Evolutionary conservation across 1,140 invertebrate species (phyloP).

Genomic region (Probaryconus sp.): DNA sequence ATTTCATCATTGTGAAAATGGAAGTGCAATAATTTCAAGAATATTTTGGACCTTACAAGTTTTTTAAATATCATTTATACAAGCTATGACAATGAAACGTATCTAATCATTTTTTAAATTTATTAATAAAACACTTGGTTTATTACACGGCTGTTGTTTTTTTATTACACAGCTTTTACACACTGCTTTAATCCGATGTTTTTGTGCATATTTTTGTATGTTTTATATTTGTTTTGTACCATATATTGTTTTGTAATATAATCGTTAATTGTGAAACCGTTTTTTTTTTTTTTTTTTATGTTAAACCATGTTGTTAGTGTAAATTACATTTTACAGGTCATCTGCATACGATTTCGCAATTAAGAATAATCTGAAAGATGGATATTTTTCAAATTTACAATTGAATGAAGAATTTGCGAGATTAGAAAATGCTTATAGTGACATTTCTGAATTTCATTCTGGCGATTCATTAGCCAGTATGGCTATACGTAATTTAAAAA

Average conservation of each 20-base stretch:
- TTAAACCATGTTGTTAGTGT: conserved; percentile 74
- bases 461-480: conserved; percentile 81
- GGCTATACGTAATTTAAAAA: conserved; percentile 82
- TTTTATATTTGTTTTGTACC: background rate
- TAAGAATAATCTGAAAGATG: conserved; percentile 65
- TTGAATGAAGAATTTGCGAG: conserved; percentile 81
- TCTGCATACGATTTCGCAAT: conserved; percentile 73
- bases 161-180: too few species aligned
- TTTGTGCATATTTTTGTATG: too few species aligned
- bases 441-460: conserved; percentile 81
- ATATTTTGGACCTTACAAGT: too few species aligned
- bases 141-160: too few species aligned
- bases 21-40: too few species aligned
- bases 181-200: too few species aligned
- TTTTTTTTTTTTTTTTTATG: conserved; percentile 76
- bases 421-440: conserved; percentile 82
- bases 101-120: too few species aligned
- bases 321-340: conserved; percentile 71
- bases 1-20: background rate
- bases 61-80: too few species aligned
- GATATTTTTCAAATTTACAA: conserved; percentile 79
- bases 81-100: too few species aligned
- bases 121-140: too few species aligned
- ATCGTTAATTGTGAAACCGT: background rate
- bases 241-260: background rate